Evolutionary conservation across 2,113 vertebrate species (phyloP).

Genomic region (Columba livia): DNA sequence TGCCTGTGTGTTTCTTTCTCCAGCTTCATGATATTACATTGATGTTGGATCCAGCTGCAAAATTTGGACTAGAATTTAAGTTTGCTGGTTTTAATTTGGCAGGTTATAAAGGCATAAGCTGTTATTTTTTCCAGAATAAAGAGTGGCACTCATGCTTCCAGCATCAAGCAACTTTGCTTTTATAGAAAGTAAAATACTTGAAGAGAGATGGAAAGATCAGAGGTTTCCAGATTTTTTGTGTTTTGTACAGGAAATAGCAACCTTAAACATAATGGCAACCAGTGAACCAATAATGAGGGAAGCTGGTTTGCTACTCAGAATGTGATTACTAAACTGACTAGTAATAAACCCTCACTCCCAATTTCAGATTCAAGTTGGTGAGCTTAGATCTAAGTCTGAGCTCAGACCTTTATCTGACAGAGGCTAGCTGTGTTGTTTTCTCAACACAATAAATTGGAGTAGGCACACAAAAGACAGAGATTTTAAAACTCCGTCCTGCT

Average conservation of each 20-base stretch:
- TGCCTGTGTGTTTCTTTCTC: neutral
- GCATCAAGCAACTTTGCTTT: neutral
- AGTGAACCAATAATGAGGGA: neutral
- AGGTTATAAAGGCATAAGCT: neutral
- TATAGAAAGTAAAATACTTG: neutral
- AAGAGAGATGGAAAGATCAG: neutral
- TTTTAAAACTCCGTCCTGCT: neutral
- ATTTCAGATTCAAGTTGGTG: neutral
- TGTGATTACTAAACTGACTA: neutral
- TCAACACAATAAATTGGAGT: neutral
- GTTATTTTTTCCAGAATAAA: neutral
- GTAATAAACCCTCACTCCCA: neutral
- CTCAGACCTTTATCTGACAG: neutral
- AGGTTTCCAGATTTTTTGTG: neutral
- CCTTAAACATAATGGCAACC: neutral
- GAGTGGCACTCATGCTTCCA: neutral
- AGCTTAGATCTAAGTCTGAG: neutral
- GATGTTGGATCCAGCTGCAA: constrained; percentile 6
- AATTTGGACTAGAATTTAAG: neutral
- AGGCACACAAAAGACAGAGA: neutral
- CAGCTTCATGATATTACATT: neutral
- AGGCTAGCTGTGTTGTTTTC: neutral
- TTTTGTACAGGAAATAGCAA: neutral
- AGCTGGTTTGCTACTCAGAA: neutral
- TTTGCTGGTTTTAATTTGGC: neutral